Percentiles rank a stretch among this genome's conserved stretches.
These are phyloP conservation scores for Phyllostomus hastatus DNA, from an alignment of 2,113 vertebrate genomes.

Conservation along the genomic window DNA sequence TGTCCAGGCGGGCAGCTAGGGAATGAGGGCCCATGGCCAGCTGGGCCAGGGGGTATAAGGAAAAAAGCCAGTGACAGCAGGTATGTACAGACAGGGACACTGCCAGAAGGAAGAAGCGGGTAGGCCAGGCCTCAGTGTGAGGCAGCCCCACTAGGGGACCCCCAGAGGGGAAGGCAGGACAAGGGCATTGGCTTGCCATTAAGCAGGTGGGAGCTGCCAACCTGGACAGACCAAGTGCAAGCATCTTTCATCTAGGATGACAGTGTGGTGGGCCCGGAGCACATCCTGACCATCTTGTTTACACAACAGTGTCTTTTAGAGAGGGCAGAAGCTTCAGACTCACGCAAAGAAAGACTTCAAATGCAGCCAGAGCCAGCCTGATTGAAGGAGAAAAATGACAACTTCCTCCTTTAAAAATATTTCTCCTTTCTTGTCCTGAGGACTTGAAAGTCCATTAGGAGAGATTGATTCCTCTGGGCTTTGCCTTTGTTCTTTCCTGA, in stretches of 20 bases:
- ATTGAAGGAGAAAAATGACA: background rate
- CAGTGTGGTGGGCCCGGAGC: rapidly evolving
- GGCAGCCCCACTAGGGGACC: background rate
- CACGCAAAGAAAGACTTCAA: background rate
- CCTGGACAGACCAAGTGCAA: background rate
- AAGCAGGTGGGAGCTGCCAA: background rate
- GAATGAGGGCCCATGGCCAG: background rate
- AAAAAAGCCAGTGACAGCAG: background rate
- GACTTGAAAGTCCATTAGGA: constrained; percentile 32
- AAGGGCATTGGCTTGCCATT: background rate
- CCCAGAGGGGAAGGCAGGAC: background rate
- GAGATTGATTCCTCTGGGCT: background rate
- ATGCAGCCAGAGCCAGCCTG: background rate
- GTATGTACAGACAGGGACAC: background rate
- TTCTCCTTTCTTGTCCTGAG: background rate
- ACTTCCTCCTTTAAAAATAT: constrained; percentile 5
- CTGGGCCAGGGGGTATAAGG: background rate
- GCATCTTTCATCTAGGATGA: background rate
- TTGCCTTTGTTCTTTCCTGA: constrained; percentile 39
- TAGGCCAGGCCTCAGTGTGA: background rate
- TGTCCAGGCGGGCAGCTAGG: background rate
- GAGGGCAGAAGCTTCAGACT: background rate
- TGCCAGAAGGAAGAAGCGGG: background rate
- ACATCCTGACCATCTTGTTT: background rate
- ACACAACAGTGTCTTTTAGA: background rate